phyloP scores from a whole-genome alignment of 2,888 invertebrate species.

The Andrena chrysosceles region DNA sequence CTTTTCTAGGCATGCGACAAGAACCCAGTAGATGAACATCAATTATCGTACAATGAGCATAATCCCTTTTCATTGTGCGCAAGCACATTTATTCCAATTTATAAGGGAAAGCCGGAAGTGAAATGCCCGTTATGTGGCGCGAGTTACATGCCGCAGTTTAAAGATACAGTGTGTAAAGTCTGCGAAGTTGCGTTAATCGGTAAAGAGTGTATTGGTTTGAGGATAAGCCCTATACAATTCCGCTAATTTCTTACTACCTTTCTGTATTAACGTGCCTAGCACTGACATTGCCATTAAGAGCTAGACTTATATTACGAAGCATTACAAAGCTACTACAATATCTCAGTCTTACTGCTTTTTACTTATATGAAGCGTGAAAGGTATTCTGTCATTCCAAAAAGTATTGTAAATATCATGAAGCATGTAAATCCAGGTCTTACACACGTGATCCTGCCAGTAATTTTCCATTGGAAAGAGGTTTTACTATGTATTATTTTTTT shows the following conservation, averaged over 20 bases:
- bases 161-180: conserved; percentile 93
- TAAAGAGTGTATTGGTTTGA: conserved; percentile 94
- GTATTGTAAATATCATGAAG: conserved; percentile 52
- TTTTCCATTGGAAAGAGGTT: conserved; percentile 11
- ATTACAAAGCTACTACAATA: conserved; percentile 29
- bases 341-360: conserved; percentile 24
- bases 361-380: conserved; percentile 24
- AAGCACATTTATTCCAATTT: conserved; percentile 96
- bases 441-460: conserved; percentile 19
- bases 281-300: conserved; percentile 23
- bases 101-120: conserved; percentile 96
- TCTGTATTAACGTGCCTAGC: conserved; percentile 5
- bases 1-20: conserved; percentile 93
- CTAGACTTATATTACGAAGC: conserved; percentile 10
- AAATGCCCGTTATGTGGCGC: conserved; percentile 97
- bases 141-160: conserved; percentile 94
- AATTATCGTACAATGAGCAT: conserved; percentile 97
- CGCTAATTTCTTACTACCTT: conserved; percentile 82
- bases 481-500: conserved; percentile 32
- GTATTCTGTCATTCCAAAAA: conserved; percentile 57
- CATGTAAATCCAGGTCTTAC: conserved; percentile 3
- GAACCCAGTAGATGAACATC: conserved; percentile 94
- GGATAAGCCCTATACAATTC: conserved; percentile 92
- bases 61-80: conserved; percentile 99
- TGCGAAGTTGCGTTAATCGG: conserved; percentile 97